These are phyloP conservation scores for Cottus gobio DNA, from an alignment of 2,113 vertebrate genomes.

Conservation along the genomic window DNA sequence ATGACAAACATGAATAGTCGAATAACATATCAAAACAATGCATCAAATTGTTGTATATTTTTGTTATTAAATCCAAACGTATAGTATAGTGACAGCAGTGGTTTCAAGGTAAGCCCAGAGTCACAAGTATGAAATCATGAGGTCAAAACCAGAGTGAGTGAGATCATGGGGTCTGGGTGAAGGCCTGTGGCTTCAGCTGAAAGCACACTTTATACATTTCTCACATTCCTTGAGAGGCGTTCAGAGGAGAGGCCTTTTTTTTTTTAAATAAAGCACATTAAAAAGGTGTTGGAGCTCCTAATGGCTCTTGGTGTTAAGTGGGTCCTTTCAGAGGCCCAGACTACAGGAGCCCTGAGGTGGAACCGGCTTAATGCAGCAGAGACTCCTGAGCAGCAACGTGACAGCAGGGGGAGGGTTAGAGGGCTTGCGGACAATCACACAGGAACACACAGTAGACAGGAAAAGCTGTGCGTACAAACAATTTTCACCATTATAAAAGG, in stretches of 20 bases:
- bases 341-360: conserved; percentile 43
- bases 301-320: conserved; percentile 64
- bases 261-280: conserved; percentile 49
- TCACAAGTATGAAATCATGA: conserved; percentile 21
- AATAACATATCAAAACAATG: not conserved
- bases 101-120: conserved; percentile 8
- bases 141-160: conserved; percentile 32
- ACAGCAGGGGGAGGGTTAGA: conserved; percentile 14
- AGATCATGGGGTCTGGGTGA: conserved; percentile 52
- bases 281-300: conserved; percentile 62
- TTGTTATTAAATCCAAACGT: conserved; percentile 3
- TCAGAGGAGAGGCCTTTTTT: conserved; percentile 24
- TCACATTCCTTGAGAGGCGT: conserved; percentile 61
- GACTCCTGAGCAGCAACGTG: conserved; percentile 19
- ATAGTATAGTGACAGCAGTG: not conserved
- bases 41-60: not conserved
- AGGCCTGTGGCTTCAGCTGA: conserved; percentile 48
- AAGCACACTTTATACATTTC: conserved; percentile 59
- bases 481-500: not conserved
- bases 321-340: conserved; percentile 59
- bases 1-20: conserved; percentile 4
- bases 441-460: not conserved
- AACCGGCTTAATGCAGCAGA: conserved; percentile 38
- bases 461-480: not conserved
- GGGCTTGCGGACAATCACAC: not conserved